Evolutionary conservation across 2,888 invertebrate species (phyloP).

Genomic region (Camptogramma bilineatum): DNA sequence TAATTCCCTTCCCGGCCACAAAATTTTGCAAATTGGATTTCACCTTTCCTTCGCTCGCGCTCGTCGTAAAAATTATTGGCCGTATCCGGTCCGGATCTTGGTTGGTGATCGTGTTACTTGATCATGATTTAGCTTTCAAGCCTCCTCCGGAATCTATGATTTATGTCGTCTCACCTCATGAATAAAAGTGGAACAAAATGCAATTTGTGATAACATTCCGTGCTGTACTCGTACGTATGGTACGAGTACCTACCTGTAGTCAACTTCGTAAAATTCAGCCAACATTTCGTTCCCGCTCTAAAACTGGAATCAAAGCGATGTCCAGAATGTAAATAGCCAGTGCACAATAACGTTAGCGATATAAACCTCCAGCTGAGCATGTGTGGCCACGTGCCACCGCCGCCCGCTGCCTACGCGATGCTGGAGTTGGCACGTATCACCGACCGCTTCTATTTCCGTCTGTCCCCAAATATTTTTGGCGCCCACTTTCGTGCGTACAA

Average conservation of each 20-base stretch:
- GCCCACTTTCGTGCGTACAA: constrained; percentile 74
- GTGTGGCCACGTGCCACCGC: constrained; percentile 68
- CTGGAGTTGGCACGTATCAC: constrained; percentile 77
- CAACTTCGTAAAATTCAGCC: constrained; percentile 25
- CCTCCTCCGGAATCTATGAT: constrained; percentile 27
- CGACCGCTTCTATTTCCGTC: constrained; percentile 77
- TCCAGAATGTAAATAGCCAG: constrained; percentile 40
- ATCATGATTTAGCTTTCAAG: constrained; percentile 54
- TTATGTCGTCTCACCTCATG: not conserved
- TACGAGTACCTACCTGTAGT: constrained; percentile 5
- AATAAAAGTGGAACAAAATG: not conserved
- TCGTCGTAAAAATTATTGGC: constrained; percentile 66
- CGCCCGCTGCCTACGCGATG: constrained; percentile 63
- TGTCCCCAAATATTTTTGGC: constrained; percentile 83
- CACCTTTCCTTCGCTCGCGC: constrained; percentile 66
- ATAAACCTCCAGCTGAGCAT: constrained; percentile 55
- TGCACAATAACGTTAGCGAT: constrained; percentile 46
- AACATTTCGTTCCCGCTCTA: constrained; percentile 36
- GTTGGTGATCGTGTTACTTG: constrained; percentile 59
- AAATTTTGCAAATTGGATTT: constrained; percentile 82
- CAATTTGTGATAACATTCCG: not conserved
- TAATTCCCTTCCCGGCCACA: constrained; percentile 78
- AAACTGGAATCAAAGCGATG: constrained; percentile 42
- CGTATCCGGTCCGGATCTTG: constrained; percentile 66
- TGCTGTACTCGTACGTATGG: not conserved